Base-by-base conservation (phyloP, 2,888 invertebrate species). In the Sarcophaga variegata region DNA sequence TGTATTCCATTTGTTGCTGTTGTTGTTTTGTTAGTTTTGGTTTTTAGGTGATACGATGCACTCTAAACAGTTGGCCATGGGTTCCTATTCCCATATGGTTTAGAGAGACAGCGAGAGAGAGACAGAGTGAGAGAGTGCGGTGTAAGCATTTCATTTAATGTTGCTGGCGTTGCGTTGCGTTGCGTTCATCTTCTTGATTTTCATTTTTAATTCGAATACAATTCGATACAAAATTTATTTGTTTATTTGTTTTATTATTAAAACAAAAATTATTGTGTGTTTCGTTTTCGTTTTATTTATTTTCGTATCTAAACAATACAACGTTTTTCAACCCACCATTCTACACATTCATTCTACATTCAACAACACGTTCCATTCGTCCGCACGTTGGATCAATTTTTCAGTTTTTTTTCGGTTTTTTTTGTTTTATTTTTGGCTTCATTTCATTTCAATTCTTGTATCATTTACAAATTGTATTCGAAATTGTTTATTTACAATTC, bases 401-500 rank as follows among this genome's bases (percentile, higher is more conserved):
- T 37, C 37, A 8, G 2, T 6, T 37, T 37, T 8, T 14, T 49
- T 22, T 22, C 22, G 22, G 22, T 22, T 22, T 49, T 0, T 54
- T 54, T 17, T 17, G 4, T 0, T 54, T 54, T 54, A 8, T 37
- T 17, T 54, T 54, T 54, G 54, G 17, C 17, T 54, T 54, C 54
- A 54, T 14, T 54, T 54, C 17, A 14, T 17, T 54, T 54, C 54
- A 14, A 14, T 17, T 54, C 54, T 81, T 83, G 77, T 70, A 78
- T 76, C 79, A 72, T 86, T 79, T 64, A 83, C 78, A 78, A 86
- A 83, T 83, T 72, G 27, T 62, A 69, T 85, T 77, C 59, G 14
- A 17, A 86, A 76, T 72, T 86, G 83, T 83, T 86, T 86, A 83
- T 86, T 83, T 86, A 86, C 64, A 77, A 54, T 54, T 54, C 54